phyloP scores from a whole-genome alignment of 2,797 vertebrate species.

The Ptychadena robeensis region DNA sequence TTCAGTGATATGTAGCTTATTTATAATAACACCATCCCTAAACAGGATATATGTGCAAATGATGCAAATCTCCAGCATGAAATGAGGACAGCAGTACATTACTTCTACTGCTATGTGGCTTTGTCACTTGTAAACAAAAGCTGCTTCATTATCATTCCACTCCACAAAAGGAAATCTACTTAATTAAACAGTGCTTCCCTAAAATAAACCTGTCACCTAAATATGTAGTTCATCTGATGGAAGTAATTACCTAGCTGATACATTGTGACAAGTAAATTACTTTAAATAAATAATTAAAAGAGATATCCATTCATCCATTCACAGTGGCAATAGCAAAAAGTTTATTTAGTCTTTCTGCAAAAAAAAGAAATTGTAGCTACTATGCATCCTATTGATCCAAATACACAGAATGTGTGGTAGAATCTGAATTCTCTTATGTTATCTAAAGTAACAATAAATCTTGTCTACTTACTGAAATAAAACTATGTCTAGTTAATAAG shows the following conservation, averaged over 20 bases:
- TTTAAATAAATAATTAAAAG: slow-evolving; percentile 15
- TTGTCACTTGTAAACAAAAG: not conserved
- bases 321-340: not conserved
- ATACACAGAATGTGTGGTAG: too few species aligned
- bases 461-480: not conserved
- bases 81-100: not conserved
- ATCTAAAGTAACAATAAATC: not conserved
- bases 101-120: not conserved
- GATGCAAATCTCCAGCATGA: not conserved
- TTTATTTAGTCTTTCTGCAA: not conserved
- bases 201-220: slow-evolving; percentile 18
- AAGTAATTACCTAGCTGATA: slow-evolving; percentile 6
- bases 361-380: too few species aligned
- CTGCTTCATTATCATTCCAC: slow-evolving; percentile 10
- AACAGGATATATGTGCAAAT: not conserved
- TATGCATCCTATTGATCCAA: too few species aligned
- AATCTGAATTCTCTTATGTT: not conserved
- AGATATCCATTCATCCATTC: not conserved
- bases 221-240: slow-evolving; percentile 4
- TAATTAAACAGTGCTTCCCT: slow-evolving; percentile 7
- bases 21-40: not conserved
- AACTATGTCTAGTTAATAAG: not conserved
- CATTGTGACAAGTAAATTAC: slow-evolving; percentile 1
- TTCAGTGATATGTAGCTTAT: not conserved
- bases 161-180: not conserved